Evolutionary conservation across 2,888 invertebrate species (phyloP).

Genomic region (Napeogenes sylphis): DNA sequence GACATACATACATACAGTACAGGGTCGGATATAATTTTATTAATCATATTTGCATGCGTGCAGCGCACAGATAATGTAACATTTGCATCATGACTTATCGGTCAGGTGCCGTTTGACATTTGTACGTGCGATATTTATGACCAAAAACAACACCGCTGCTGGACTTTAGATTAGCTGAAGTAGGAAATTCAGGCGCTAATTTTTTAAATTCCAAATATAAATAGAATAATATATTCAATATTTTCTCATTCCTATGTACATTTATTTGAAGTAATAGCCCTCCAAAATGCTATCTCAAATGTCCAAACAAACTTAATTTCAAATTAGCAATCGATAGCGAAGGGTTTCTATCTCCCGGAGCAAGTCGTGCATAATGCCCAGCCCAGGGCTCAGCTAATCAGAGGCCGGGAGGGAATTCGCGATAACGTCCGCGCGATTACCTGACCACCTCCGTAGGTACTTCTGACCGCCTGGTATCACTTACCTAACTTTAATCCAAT

Average conservation of each 20-base stretch:
- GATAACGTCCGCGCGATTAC: constrained; percentile 75
- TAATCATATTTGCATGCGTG: constrained; percentile 70
- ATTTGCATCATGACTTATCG: constrained; percentile 71
- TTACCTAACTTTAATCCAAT: constrained; percentile 37
- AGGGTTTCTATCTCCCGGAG: constrained; percentile 35
- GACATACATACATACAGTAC: constrained; percentile 14
- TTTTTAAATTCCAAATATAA: no score
- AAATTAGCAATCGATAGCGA: constrained; percentile 29
- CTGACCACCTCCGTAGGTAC: constrained; percentile 66
- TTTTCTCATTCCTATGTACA: not conserved
- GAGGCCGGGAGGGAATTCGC: constrained; percentile 67
- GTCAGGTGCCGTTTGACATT: constrained; percentile 46
- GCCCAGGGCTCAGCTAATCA: constrained; percentile 73
- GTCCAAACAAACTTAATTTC: constrained; percentile 23
- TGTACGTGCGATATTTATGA: constrained; percentile 26
- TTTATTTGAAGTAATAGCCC: not conserved
- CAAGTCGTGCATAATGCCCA: constrained; percentile 67
- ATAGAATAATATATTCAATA: not conserved
- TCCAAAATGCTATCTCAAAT: no score
- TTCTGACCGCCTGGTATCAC: constrained; percentile 55
- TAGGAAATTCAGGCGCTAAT: no score
- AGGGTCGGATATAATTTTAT: constrained; percentile 68
- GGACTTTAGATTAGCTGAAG: not conserved
- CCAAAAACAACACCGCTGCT: constrained; percentile 11
- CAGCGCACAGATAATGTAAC: constrained; percentile 59